A percentile compares a stretch with the other conserved stretches of the same genome.
phyloP scores from a whole-genome alignment of 1,140 invertebrate species.

The Ceratitis capitata region DNA sequence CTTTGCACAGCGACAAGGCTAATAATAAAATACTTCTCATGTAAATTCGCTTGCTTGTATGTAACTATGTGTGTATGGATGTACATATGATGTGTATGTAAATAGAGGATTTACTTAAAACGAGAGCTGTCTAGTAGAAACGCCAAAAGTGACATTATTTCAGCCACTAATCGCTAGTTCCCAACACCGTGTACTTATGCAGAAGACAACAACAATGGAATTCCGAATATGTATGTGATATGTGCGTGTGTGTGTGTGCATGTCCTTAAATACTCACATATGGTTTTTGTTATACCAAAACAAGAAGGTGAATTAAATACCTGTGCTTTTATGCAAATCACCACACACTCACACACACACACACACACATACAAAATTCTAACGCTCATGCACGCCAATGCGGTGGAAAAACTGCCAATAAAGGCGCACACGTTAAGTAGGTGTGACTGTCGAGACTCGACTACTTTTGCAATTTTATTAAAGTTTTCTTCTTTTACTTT shows the following conservation, averaged over 20 bases:
- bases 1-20: slow-evolving; percentile 11
- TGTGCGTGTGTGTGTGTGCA: not conserved
- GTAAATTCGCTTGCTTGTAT: not conserved
- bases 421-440: not conserved
- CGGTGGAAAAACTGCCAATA: slow-evolving; percentile 18
- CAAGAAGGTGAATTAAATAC: slow-evolving; percentile 13
- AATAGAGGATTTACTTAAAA: not conserved
- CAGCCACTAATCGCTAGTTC: slow-evolving; percentile 27
- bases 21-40: not conserved
- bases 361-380: not conserved
- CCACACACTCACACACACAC: not conserved
- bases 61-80: not conserved
- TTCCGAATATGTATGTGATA: not conserved
- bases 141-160: slow-evolving; percentile 23
- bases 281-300: not conserved
- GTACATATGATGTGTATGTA: not conserved
- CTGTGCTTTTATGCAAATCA: slow-evolving; percentile 23
- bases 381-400: not conserved
- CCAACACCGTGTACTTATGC: slow-evolving; percentile 5
- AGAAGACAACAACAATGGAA: not conserved
- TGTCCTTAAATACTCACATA: not conserved
- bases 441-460: not conserved
- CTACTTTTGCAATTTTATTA: not conserved
- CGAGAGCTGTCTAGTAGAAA: not conserved
- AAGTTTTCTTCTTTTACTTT: not conserved